A percentile compares a stretch with the other conserved stretches of the same genome.
These are phyloP conservation scores for Centropristis striata DNA, from an alignment of 2,113 vertebrate species.

Conservation along the genomic window DNA sequence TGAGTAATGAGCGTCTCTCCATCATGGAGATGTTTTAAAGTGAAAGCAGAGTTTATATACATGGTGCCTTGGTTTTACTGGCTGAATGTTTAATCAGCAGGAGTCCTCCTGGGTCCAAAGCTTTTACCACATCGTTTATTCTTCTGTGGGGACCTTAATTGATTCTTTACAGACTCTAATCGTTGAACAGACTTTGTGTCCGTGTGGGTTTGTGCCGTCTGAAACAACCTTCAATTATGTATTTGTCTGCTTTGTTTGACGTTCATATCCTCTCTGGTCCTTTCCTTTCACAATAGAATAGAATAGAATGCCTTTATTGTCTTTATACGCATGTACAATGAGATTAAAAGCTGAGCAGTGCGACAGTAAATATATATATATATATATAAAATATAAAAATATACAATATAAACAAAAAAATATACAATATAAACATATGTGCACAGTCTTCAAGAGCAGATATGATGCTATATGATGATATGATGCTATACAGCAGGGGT, in stretches of 20 bases:
- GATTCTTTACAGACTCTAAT: not conserved
- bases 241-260: not conserved
- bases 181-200: not conserved
- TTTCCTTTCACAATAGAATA: too few species aligned
- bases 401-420: too few species aligned
- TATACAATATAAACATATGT: too few species aligned
- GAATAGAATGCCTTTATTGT: too few species aligned
- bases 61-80: not conserved
- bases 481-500: too few species aligned
- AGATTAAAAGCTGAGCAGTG: too few species aligned
- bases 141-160: slow-evolving; percentile 6
- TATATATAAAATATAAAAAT: too few species aligned
- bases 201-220: slow-evolving; percentile 3
- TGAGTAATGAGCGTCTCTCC: slow-evolving; percentile 3
- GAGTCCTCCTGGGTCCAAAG: too few species aligned
- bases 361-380: too few species aligned
- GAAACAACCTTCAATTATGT: not conserved
- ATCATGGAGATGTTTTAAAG: not conserved
- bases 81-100: slow-evolving; percentile 8
- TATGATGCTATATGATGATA: too few species aligned
- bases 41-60: not conserved
- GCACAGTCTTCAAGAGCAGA: too few species aligned
- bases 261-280: not conserved
- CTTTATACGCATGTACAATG: too few species aligned
- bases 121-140: not conserved